Evolutionary conservation across 1,140 invertebrate genomes (phyloP).

Genomic region (Apis mellifera): DNA sequence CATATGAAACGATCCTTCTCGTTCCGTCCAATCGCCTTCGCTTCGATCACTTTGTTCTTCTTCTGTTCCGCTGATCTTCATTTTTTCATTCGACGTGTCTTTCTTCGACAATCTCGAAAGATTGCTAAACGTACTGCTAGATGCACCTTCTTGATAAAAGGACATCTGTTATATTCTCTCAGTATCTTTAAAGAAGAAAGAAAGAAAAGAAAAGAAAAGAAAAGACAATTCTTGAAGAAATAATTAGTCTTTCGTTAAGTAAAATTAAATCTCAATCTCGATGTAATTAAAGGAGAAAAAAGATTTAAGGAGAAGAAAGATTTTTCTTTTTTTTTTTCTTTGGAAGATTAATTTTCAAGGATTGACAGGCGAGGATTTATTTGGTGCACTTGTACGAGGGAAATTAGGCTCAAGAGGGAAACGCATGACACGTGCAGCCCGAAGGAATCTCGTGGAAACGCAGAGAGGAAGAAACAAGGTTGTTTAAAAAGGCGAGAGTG

Average conservation of each 20-base stretch:
- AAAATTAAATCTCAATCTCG: too few relatives aligned
- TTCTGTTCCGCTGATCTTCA: conserved; percentile 64
- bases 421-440: conserved; percentile 2
- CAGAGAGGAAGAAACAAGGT: conserved; percentile 34
- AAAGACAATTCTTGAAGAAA: too few relatives aligned
- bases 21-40: conserved; percentile 55
- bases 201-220: background rate
- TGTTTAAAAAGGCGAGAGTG: conserved; percentile 59
- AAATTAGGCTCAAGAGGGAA: background rate
- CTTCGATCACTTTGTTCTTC: conserved; percentile 71
- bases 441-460: background rate
- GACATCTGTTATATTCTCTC: conserved; percentile 47
- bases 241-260: too few relatives aligned
- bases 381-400: background rate
- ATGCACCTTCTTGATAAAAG: conserved; percentile 53
- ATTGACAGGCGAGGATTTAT: background rate
- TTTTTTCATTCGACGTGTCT: conserved; percentile 52
- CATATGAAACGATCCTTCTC: conserved; percentile 75
- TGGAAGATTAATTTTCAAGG: background rate
- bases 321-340: too few relatives aligned
- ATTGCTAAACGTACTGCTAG: conserved; percentile 49
- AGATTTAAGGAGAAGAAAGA: too few relatives aligned
- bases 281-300: too few relatives aligned
- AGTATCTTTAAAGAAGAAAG: conserved; percentile 16
- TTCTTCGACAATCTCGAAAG: conserved; percentile 36